phyloP scores from a whole-genome alignment of 2,113 vertebrate genomes.

The Macrotus californicus region DNA sequence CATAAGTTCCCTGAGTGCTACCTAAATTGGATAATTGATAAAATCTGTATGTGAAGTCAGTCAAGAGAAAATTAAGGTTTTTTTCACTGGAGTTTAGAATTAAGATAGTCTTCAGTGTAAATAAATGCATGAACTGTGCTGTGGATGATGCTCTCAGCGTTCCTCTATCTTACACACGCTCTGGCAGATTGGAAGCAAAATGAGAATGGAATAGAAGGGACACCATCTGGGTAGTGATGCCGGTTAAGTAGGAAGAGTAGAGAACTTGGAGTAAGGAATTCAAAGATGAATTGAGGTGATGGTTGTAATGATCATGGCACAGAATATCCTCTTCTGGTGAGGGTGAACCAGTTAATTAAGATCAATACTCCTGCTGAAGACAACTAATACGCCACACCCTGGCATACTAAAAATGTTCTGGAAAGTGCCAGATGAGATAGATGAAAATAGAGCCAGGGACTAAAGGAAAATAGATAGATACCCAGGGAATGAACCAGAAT shows the following conservation, averaged over 20 bases:
- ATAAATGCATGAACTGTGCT: slow-evolving; percentile 8
- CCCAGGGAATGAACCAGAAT: neutral
- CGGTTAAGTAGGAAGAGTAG: neutral
- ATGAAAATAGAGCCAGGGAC: neutral
- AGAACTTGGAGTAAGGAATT: neutral
- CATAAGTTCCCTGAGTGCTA: slow-evolving; percentile 21
- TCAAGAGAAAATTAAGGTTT: slow-evolving; percentile 41
- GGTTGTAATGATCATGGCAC: neutral
- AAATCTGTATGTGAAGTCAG: slow-evolving; percentile 18
- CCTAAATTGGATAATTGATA: slow-evolving; percentile 66
- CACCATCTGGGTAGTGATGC: neutral
- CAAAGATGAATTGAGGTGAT: neutral
- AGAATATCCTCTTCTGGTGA: slow-evolving; percentile 5
- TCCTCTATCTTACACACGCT: neutral
- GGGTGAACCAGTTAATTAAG: neutral
- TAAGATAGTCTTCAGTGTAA: slow-evolving; percentile 45
- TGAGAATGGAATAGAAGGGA: neutral
- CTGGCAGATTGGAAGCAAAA: neutral
- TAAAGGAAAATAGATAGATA: neutral
- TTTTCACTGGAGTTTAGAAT: slow-evolving; percentile 14
- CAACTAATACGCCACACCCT: neutral
- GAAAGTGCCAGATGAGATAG: neutral
- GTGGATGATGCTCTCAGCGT: neutral
- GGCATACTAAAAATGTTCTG: slow-evolving; percentile 7
- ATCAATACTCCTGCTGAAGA: neutral